Base-by-base conservation (phyloP, 2,888 invertebrate genomes). In the Mactromeris polynyma region DNA sequence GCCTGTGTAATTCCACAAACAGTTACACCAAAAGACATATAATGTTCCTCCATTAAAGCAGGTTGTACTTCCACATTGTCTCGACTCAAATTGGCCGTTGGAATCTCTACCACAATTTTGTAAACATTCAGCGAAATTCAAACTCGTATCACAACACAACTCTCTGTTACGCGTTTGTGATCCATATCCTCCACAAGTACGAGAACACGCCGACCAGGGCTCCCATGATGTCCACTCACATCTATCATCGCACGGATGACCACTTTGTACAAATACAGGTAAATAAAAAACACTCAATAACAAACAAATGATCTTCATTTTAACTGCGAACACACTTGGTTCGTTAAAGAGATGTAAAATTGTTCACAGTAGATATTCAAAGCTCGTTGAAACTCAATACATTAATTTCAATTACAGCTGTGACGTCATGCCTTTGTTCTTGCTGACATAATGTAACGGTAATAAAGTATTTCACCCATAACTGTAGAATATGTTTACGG, bases 31-130 rank as follows among this genome's bases (percentile, higher is more conserved):
- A 46, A 9, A 14, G 0, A 1, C n/a, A 26, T n/a, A 26, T 9
- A 14, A 78, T 4, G 79, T n/a, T 40, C 79, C 79, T 26, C 79
- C 79, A 42, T 79, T 79, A 21, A n/a, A 40, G 11, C 79, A 79
- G 79, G 19, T 19, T 14, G 21, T 38, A 42, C 42, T 42, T 7
- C 26, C 38, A 11, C n/a, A 38, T 2, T n/a, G 6, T 36, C 36
- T 46, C 1, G 21, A 26, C n/a, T 79, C 40, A 42, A 9, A 4
- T n/a, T 9, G n/a, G 7, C 11, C 38, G 2, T 19, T 79, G 38
- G 0, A n/a, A 38, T 79, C 79, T n/a, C 9, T 21, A n/a, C 26
- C 40, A n/a, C 79, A 79, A 42, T 79, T 14, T 40, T 42, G n/a
- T 19, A n/a, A 42, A 40, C 79, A 79, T n/a, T 38, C 42, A 2